Evolutionary conservation across 2,888 invertebrate genomes (phyloP).

Genomic region (Cataglyphis livida): DNA sequence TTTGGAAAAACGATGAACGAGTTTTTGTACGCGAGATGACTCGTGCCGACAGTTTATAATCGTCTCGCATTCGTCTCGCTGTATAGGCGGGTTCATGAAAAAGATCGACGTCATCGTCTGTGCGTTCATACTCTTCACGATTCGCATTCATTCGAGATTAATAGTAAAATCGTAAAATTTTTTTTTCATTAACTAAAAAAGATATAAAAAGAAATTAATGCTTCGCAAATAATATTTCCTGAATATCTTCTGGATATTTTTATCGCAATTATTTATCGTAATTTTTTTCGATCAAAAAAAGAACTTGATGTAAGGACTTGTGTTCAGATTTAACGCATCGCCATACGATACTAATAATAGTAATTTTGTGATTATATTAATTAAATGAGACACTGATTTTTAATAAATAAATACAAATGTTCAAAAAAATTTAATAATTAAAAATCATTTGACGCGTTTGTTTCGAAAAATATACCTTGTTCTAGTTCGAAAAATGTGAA

Average conservation of each 20-base stretch:
- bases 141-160: background rate
- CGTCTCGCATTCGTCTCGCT: conserved; percentile 73
- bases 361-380: background rate
- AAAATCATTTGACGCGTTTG: background rate
- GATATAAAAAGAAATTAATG: background rate
- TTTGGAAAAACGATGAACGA: conserved; percentile 8
- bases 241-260: background rate
- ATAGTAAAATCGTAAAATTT: conserved; percentile 14
- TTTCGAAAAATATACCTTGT: background rate
- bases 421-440: background rate
- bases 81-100: conserved; percentile 73
- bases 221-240: background rate
- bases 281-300: background rate
- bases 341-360: background rate
- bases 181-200: background rate
- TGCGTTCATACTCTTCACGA: conserved; percentile 13
- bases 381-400: background rate
- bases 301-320: background rate
- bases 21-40: conserved; percentile 58
- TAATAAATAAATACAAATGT: background rate
- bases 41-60: conserved; percentile 71
- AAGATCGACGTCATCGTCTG: conserved; percentile 69
- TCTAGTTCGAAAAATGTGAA: background rate
- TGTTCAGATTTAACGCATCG: background rate
- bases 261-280: background rate